Evolutionary conservation across 2,888 invertebrate species (phyloP).

Genomic region (Cryptosula pallasiana): DNA sequence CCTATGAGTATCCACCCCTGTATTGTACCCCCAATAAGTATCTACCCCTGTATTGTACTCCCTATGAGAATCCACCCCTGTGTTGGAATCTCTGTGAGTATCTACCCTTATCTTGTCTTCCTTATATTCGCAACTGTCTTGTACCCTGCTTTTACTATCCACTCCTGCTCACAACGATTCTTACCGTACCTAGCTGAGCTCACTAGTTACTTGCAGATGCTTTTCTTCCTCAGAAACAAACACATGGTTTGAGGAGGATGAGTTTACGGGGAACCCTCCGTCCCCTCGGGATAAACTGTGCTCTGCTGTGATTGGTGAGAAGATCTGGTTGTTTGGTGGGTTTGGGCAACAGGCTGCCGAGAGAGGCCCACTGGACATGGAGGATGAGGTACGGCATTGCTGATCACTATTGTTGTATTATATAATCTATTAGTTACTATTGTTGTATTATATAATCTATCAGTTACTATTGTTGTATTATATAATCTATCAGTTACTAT

Average conservation of each 20-base stretch:
- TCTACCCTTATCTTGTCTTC: no score
- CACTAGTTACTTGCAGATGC: no score
- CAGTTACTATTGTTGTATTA: not conserved
- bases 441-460: not conserved
- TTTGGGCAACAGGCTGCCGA: slow-evolving; percentile 44
- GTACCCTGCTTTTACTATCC: no score
- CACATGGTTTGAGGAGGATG: slow-evolving; percentile 38
- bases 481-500: no score
- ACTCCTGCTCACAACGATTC: no score
- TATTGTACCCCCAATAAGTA: no score
- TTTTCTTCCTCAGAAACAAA: slow-evolving; percentile 36
- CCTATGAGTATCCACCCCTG: no score
- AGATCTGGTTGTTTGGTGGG: slow-evolving; percentile 50
- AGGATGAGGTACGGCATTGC: slow-evolving; percentile 15
- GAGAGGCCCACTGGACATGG: not conserved
- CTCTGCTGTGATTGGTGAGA: slow-evolving; percentile 38
- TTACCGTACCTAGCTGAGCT: no score
- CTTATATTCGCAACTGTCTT: no score
- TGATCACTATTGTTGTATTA: not conserved
- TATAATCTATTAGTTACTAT: not conserved
- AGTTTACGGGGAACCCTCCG: slow-evolving; percentile 36
- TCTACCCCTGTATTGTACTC: no score
- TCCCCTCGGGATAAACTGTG: slow-evolving; percentile 46
- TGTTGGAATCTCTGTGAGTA: no score
- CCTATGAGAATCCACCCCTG: no score